Evolutionary conservation across 2,888 invertebrate genomes (phyloP), one percentile per base, ranked within the genome.

Genomic region (Fragum whitleyi): DNA sequence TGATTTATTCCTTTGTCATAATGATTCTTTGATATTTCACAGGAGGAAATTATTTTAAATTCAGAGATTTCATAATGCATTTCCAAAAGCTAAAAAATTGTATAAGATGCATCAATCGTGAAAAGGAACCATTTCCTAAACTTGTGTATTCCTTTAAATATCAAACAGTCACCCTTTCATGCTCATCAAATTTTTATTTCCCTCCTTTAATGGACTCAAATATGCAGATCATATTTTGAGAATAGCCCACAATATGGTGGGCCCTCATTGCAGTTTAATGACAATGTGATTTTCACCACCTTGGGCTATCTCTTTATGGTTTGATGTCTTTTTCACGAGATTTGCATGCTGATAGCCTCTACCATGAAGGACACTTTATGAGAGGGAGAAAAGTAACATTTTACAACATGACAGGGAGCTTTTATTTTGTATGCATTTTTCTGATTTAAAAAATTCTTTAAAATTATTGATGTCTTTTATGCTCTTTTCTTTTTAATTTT

Each of bases 201-300:
- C 47, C n/a, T 9, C 47, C 47, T 47, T 47, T 47, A 16, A 47
- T 47, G 47, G 47, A 47, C 47, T 47, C 47, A 47, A 47, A 47
- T 47, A 47, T n/a, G 47, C 47, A 47, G 47, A 47, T 47, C 47
- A 47, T 47, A 47, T 19, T 47, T 47, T 47, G 16, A 47, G 14
- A 36, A 47, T n/a, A 9, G 16, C 14, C 19, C 19, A 5, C 47
- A 47, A 47, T 47, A 65, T 42, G 65, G 21, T 39, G 42, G 23
- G 23, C 65, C 65, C 65, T 23, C 65, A 65, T 65, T 26, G 26
- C n/a, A 42, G 42, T 42, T 42, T 65, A 65, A 65, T 65, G 65
- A 42, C 42, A 26, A 19, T 65, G 65, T 42, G 42, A 65, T 65
- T 65, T 65, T 65, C n/a, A 39, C 32, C 65, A 65, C 65, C 65